phyloP scores from a whole-genome alignment of 2,113 vertebrate genomes.

The Phodopus roborovskii region DNA sequence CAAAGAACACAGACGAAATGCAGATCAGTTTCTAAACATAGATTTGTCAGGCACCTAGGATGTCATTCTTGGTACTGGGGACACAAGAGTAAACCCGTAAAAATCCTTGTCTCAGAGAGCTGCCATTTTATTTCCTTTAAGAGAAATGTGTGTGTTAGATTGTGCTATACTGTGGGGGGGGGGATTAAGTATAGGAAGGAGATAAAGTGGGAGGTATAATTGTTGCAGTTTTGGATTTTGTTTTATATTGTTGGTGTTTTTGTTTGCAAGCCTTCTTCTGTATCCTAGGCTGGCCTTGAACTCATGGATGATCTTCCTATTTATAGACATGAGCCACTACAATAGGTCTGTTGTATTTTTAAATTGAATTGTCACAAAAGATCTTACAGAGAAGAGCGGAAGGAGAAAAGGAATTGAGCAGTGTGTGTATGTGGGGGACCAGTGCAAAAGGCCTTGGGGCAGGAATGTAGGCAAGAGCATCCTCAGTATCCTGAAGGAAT shows the following conservation, averaged over 20 bases:
- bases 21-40: neutral
- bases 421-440: too few species aligned
- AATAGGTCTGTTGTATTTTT: neutral
- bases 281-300: neutral
- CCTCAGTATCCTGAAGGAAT: neutral
- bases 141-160: neutral
- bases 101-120: neutral
- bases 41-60: neutral
- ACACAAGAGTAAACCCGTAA: neutral
- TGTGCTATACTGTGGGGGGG: neutral
- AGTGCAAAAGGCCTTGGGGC: neutral
- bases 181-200: neutral
- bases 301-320: neutral
- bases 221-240: neutral
- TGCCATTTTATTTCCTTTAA: neutral
- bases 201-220: neutral
- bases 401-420: neutral
- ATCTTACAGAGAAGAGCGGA: neutral
- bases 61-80: neutral
- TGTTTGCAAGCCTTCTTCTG: neutral
- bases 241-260: neutral
- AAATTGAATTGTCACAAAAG: neutral
- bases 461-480: too few species aligned
- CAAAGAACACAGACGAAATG: neutral
- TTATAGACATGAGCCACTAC: neutral